Percentiles rank a stretch among this genome's conserved stretches.
Conservation (phyloP, 2,113 vertebrate genomes). For the Cynocephalus volans region DNA sequence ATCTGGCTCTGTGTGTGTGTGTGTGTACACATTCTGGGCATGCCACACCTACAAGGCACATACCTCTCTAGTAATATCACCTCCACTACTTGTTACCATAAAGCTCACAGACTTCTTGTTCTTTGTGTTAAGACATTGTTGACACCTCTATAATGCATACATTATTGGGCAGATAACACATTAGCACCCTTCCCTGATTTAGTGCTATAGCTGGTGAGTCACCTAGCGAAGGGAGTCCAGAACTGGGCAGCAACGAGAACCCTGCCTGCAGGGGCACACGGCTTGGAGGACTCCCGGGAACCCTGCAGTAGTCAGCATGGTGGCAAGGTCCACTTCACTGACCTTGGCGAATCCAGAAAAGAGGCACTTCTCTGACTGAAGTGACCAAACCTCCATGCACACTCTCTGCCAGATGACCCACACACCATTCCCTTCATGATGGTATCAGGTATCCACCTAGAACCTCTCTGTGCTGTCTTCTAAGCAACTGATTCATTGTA, state of each 20-base stretch:
- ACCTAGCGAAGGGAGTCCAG: background rate
- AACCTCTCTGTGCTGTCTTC: background rate
- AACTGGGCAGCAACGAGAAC: background rate
- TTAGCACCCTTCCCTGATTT: background rate
- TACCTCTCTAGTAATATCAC: background rate
- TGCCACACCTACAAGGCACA: background rate
- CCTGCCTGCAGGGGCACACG: background rate
- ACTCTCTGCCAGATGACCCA: background rate
- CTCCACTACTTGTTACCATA: too few relatives aligned
- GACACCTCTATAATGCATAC: background rate
- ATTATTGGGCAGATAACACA: background rate
- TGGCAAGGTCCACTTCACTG: background rate
- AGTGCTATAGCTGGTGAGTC: background rate
- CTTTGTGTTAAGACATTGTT: background rate
- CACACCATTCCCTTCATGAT: background rate
- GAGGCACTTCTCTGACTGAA: background rate
- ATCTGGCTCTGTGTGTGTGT: background rate
- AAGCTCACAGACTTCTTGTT: too few relatives aligned
- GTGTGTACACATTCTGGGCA: background rate
- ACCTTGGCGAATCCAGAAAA: background rate
- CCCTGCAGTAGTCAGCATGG: rapidly evolving
- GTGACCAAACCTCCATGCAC: background rate
- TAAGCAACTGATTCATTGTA: background rate
- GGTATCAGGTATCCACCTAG: background rate
- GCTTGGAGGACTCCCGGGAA: background rate